Conservation (phyloP, 2,113 vertebrate species). For the Zootoca vivipara region DNA sequence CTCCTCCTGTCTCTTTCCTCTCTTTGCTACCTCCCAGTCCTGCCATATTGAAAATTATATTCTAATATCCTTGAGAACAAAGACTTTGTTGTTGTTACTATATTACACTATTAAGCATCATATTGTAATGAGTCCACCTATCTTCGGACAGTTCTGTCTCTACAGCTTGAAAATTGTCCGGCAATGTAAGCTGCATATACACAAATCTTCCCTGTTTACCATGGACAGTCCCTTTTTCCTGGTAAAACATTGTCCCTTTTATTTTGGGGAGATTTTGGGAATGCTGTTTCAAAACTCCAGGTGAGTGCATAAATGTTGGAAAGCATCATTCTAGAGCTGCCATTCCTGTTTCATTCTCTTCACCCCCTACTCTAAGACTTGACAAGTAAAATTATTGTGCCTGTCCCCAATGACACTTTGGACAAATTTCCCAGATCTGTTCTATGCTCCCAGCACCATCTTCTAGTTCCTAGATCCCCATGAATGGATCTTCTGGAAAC, state of each 20-base stretch:
- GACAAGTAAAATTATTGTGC: neutral
- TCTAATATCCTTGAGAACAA: too few species aligned
- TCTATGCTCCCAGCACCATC: neutral
- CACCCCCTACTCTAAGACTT: too few species aligned
- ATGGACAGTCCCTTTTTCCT: neutral
- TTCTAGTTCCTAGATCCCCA: neutral
- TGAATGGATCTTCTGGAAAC: neutral
- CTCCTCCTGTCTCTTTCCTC: neutral
- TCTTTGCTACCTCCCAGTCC: neutral
- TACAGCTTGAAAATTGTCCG: neutral
- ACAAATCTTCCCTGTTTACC: neutral
- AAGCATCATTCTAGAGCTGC: neutral
- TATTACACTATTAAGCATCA: neutral
- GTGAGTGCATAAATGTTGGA: neutral
- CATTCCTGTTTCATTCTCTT: neutral
- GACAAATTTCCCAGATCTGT: neutral
- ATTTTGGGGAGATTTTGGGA: neutral
- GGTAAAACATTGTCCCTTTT: neutral
- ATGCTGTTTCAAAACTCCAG: neutral
- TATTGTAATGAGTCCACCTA: neutral
- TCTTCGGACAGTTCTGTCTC: neutral
- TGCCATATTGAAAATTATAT: neutral
- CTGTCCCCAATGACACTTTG: neutral
- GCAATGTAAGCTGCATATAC: neutral
- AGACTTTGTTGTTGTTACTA: too few species aligned